These are phyloP conservation scores for Sarcophaga caerulescens DNA, from an alignment of 2,888 invertebrate species.

Conservation along the genomic window DNA sequence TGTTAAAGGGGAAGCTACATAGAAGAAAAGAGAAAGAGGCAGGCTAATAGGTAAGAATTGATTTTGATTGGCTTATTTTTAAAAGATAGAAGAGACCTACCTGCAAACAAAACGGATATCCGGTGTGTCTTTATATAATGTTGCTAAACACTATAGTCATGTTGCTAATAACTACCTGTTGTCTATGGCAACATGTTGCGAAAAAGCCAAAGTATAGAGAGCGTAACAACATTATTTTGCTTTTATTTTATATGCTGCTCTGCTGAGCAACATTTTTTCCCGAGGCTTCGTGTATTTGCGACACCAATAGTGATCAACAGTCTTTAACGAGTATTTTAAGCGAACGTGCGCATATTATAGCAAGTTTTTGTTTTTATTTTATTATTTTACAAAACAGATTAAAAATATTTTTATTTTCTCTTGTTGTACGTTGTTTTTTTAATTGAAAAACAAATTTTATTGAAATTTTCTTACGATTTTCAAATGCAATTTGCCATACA, in stretches of 20 bases:
- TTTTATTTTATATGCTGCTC: constrained; percentile 40
- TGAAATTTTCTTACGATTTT: neutral
- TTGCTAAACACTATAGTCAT: constrained; percentile 16
- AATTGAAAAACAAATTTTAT: neutral
- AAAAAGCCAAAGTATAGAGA: neutral
- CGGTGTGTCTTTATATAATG: constrained; percentile 33
- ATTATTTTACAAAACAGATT: constrained; percentile 2
- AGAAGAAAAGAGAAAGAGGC: too few relatives aligned
- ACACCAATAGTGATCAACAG: constrained; percentile 56
- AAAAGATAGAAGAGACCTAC: neutral
- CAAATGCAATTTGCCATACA: neutral
- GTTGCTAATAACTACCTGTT: constrained; percentile 51
- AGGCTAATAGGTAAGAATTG: too few relatives aligned
- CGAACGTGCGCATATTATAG: constrained; percentile 55
- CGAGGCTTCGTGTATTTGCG: constrained; percentile 68
- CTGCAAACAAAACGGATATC: constrained; percentile 51
- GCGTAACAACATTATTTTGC: constrained; percentile 47
- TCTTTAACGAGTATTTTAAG: constrained; percentile 65
- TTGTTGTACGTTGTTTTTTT: neutral
- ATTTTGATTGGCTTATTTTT: neutral
- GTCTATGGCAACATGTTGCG: constrained; percentile 27
- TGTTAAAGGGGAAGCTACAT: too few relatives aligned
- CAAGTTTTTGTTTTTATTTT: neutral
- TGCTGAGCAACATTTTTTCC: constrained; percentile 59
- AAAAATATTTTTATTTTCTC: neutral